A percentile compares a stretch with the other conserved stretches of the same genome.
These are phyloP conservation scores for Hucho hucho DNA, from an alignment of 2,113 vertebrate species.

Conservation along the genomic window DNA sequence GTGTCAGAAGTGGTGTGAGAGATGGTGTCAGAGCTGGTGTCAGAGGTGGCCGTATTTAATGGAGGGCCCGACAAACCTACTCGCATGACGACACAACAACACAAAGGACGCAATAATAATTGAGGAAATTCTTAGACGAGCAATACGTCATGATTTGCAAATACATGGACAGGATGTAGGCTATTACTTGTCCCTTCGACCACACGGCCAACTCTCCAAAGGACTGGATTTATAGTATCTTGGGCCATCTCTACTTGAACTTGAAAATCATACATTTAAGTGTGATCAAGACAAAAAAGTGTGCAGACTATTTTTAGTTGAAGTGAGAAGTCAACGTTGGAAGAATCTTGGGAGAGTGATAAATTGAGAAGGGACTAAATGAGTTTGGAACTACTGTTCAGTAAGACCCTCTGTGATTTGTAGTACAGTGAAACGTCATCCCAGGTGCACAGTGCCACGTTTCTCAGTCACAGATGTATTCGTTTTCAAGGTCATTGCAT, in stretches of 20 bases:
- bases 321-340: background rate
- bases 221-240: slow-evolving; percentile 44
- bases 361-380: slow-evolving; percentile 27
- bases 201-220: slow-evolving; percentile 62
- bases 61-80: slow-evolving; percentile 71
- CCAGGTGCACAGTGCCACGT: slow-evolving; percentile 4
- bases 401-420: slow-evolving; percentile 12
- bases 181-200: slow-evolving; percentile 56
- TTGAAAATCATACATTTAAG: slow-evolving; percentile 49
- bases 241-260: slow-evolving; percentile 46
- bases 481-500: slow-evolving; percentile 30
- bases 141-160: slow-evolving; percentile 69
- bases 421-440: slow-evolving; percentile 15
- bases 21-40: too few relatives aligned
- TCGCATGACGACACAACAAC: slow-evolving; percentile 71
- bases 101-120: slow-evolving; percentile 34
- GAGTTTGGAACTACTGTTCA: slow-evolving; percentile 12
- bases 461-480: slow-evolving; percentile 14
- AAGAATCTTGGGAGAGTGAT: slow-evolving; percentile 7
- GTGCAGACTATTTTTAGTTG: background rate
- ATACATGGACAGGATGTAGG: slow-evolving; percentile 74
- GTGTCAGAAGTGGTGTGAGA: too few relatives aligned
- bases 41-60: slow-evolving; percentile 76
- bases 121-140: slow-evolving; percentile 30
- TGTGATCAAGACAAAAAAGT: background rate